Percentiles rank a stretch among this genome's conserved stretches.
Evolutionary conservation across 2,797 vertebrate species (phyloP).

Genomic region (Enteromius radiatus): DNA sequence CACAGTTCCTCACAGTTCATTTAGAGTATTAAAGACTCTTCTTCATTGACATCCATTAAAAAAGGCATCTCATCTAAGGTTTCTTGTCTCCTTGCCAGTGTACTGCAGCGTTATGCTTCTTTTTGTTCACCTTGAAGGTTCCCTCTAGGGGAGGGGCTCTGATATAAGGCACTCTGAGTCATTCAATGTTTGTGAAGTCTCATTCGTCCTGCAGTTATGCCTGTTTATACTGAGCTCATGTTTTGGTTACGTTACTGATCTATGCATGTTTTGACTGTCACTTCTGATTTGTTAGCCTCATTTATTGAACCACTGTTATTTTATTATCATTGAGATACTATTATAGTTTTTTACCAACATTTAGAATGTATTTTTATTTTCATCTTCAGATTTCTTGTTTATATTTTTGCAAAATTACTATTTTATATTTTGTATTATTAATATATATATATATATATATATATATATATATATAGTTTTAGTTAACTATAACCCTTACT

Average conservation of each 20-base stretch:
- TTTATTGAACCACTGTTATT: neutral
- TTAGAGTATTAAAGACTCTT: neutral
- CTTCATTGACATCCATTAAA: constrained; percentile 1
- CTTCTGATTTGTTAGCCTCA: neutral
- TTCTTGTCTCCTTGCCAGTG: neutral
- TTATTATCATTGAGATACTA: neutral
- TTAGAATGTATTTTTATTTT: neutral
- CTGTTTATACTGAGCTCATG: neutral
- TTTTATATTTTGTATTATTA: neutral
- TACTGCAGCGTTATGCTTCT: neutral
- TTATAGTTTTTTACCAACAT: neutral
- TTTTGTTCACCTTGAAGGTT: constrained; percentile 17
- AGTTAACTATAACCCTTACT: neutral
- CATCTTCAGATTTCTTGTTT: neutral
- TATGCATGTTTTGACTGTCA: neutral
- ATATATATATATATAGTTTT: neutral
- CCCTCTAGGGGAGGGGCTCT: neutral
- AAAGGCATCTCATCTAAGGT: neutral
- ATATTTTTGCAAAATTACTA: neutral
- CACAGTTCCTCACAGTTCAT: neutral
- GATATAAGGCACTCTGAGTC: constrained; percentile 71
- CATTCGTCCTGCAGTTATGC: constrained; percentile 62
- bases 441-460: too few relatives aligned
- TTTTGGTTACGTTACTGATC: neutral
- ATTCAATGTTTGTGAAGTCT: constrained; percentile 67